Evolutionary conservation across 2,797 vertebrate species (phyloP), one percentile per base, ranked within the genome.

Genomic region (Emys orbicularis): DNA sequence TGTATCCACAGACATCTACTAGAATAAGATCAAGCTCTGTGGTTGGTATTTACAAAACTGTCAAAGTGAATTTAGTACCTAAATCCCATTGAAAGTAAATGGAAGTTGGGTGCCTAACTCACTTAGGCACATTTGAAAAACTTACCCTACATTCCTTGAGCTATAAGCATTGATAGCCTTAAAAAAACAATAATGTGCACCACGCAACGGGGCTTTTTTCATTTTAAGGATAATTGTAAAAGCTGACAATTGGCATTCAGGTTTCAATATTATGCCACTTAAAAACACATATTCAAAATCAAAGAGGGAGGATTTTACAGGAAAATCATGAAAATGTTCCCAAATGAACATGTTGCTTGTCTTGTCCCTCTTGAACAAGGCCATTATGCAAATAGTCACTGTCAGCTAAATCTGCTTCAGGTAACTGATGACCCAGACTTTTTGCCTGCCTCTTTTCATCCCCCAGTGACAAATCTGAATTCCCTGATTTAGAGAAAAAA

Each of bases 401-500:
- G 31, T 5, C 65, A 37, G 5, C n/a, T 74, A 18, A 4, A 68
- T 0, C 0, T 10, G 10, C 12, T 79, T 79, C 29, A 49, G 11
- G 1, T 2, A 11, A 37, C 2, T 0, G 18, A 80, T 5, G 52
- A 6, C 0, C 6, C 3, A 44, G 5, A 6, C n/a, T 68, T 84
- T 29, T 5, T 57, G 2, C 68, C 1, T 37, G 6, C 1, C 1
- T 90, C 72, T 84, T 83, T 8, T 2, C 4, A 92, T 25, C 5
- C 23, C 74, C 23, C 29, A 59, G 52, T 4, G 53, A 2, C 34
- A 56, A 4, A 1, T 74, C 4, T 41, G 34, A 77, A 77, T 77
- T 25, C 10, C 21, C 15, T 92, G 90, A 59, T 87, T 92, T 86
- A 92, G 85, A 93, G 77, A 84, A 96, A 97, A 94, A 94, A 81